Conservation (phyloP, 1,140 invertebrate species). For the Aphaenogaster floridana region DNA sequence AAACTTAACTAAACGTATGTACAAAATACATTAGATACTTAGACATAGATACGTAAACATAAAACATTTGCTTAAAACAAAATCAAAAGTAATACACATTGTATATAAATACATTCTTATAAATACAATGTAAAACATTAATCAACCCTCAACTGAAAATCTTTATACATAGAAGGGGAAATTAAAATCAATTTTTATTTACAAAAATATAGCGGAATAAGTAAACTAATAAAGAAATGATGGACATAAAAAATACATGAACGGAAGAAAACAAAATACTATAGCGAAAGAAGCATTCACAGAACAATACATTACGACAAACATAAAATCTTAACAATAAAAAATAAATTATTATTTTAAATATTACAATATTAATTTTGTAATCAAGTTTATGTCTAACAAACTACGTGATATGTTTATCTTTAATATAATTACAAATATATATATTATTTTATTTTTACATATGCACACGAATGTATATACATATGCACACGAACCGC, state of each 20-base stretch:
- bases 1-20: not conserved
- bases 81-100: not conserved
- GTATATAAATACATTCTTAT: not conserved
- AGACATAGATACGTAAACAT: not conserved
- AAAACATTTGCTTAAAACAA: not conserved
- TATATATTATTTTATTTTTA: constrained; percentile 45
- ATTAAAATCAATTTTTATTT: constrained; percentile 28
- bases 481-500: not conserved
- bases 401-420: not conserved
- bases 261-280: not conserved
- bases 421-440: constrained; percentile 30
- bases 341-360: not conserved
- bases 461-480: not conserved
- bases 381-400: not conserved
- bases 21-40: not conserved
- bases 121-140: not conserved
- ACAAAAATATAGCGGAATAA: not conserved
- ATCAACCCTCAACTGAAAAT: not conserved
- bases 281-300: not conserved
- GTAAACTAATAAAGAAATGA: not conserved
- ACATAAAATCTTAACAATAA: not conserved
- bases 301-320: not conserved
- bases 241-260: not conserved
- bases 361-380: constrained; percentile 10
- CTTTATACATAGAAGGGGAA: not conserved